A percentile compares a stretch with the other conserved stretches of the same genome.
phyloP scores from a whole-genome alignment of 35 echinoderm and acorn worm genomes.

The Apostichopus japonicus region DNA sequence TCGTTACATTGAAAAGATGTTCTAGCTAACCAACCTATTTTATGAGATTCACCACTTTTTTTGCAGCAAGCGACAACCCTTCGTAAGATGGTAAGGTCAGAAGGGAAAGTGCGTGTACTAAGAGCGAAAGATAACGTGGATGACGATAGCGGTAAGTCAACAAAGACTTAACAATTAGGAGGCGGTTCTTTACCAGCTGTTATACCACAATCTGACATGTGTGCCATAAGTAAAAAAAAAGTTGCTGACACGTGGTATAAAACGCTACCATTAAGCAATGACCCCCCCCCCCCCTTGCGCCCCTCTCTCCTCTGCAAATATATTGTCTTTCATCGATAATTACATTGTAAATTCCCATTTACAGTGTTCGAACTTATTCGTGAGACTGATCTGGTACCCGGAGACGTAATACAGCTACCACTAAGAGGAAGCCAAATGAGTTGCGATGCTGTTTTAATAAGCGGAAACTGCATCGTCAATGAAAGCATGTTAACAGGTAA shows the following conservation, averaged over 20 bases:
- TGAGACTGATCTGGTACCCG: slow-evolving; percentile 80
- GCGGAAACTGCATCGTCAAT: slow-evolving; percentile 91
- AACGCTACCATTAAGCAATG: too few relatives aligned
- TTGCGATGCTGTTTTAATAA: slow-evolving; percentile 87
- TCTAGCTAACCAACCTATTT: not conserved
- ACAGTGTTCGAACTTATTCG: slow-evolving; percentile 62
- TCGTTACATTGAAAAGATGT: too few relatives aligned
- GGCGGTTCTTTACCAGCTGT: too few relatives aligned
- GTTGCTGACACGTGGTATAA: too few relatives aligned
- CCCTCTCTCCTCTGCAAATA: too few relatives aligned
- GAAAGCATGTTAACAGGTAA: slow-evolving; percentile 98
- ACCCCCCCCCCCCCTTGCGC: too few relatives aligned
- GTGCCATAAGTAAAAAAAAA: too few relatives aligned
- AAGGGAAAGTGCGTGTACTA: slow-evolving; percentile 61
- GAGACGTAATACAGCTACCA: slow-evolving; percentile 86
- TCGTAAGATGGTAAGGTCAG: slow-evolving; percentile 76
- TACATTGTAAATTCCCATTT: not conserved
- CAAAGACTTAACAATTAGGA: too few relatives aligned
- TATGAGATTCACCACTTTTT: not conserved
- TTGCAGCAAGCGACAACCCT: slow-evolving; percentile 82
- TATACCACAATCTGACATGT: too few relatives aligned
- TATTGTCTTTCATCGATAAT: too few relatives aligned
- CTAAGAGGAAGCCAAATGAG: slow-evolving; percentile 71
- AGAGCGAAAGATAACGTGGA: slow-evolving; percentile 48
- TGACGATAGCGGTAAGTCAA: slow-evolving; percentile 19